Evolutionary conservation across 2,113 vertebrate genomes (phyloP), one percentile per base, ranked within the genome.

Genomic region (Oryzias woworae): DNA sequence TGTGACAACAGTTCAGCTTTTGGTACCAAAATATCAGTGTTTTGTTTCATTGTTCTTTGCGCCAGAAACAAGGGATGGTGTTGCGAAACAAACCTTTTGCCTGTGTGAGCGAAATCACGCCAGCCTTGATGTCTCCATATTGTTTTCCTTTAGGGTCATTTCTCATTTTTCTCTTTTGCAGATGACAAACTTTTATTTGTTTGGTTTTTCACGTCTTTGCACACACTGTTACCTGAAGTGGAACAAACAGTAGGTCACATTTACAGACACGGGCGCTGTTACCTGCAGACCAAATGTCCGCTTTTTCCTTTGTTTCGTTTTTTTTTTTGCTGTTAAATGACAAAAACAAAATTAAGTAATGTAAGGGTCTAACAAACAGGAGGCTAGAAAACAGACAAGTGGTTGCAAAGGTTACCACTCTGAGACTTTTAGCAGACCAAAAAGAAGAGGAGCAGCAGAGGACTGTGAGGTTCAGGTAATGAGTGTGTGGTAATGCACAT

Each of bases 401-500:
- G 54, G 69, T 56, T 44, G 62, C 45, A 79, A 62, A 70, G 53
- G 57, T 23, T 42, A 61, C 56, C 69, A 53, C 22, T 50, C 15
- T 8, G 59, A 71, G 66, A 66, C 45, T 80, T 73, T 73, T 26
- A 53, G 18, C 67, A 57, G 54, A 64, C 59, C 65, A 65, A 68
- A 7, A 46, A 57, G 78, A 42, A 67, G 47, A 66, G 59, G 69
- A 71, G 69, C 63, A 72, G 55, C 63, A 61, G 61, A 71, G 69
- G 53, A 53, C 64, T 61, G 68, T 77, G 81, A 75, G 58, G 76
- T 65, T 68, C 68, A 76, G 72, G 76, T 85, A 80, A 86, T 90
- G 80, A 89, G 66, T 67, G 62, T 72, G 73, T 75, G 73, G 69
- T 87, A 78, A 87, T 81, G 63, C 82, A 85, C 75, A 72, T 80